Conservation (phyloP, 92 coral and sea anemone genomes). For the Bergia puertoricense region DNA sequence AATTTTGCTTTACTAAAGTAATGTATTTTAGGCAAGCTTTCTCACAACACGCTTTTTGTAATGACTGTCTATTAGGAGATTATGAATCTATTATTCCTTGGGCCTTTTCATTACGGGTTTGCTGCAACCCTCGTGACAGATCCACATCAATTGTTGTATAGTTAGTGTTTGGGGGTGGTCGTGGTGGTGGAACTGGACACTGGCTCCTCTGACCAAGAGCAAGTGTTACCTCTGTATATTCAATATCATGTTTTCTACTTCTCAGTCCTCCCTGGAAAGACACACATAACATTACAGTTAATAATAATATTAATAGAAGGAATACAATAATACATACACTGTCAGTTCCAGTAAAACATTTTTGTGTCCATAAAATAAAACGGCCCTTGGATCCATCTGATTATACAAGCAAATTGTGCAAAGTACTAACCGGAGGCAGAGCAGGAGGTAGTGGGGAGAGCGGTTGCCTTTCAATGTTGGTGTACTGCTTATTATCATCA, state of each 20-base stretch:
- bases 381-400: neutral
- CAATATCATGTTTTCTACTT: constrained; percentile 25
- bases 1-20: neutral
- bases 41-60: neutral
- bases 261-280: constrained; percentile 31
- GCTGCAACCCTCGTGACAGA: constrained; percentile 69
- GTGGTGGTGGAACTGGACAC: constrained; percentile 40
- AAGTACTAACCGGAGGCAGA: constrained; percentile 30
- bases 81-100: constrained; percentile 28
- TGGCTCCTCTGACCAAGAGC: constrained; percentile 7
- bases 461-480: constrained; percentile 31
- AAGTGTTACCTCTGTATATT: constrained; percentile 32
- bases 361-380: no score
- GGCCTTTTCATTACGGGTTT: constrained; percentile 63
- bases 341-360: no score
- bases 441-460: constrained; percentile 17
- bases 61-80: neutral
- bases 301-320: neutral
- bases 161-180: constrained; percentile 59
- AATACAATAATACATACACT: no score
- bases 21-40: neutral
- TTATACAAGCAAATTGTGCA: neutral
- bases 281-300: neutral
- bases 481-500: constrained; percentile 67
- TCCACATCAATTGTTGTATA: constrained; percentile 85